Evolutionary conservation across 2,113 vertebrate species (phyloP).

Genomic region (Scophthalmus maximus): DNA sequence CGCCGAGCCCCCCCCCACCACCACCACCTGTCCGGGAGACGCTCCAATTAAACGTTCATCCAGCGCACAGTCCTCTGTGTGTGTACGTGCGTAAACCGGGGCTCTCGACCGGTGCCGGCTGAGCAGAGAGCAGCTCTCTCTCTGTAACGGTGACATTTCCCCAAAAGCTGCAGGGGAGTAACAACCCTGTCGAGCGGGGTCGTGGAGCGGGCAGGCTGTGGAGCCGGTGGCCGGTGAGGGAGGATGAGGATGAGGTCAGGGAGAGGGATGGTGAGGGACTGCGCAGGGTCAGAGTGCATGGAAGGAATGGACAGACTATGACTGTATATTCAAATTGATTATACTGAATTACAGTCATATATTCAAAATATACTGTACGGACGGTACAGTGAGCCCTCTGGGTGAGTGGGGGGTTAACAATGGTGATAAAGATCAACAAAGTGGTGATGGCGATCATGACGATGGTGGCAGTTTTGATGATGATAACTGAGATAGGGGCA

Average conservation of each 20-base stretch:
- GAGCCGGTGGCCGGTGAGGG: background rate
- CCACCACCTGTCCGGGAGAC: no score
- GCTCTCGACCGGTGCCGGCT: background rate
- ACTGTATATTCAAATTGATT: no score
- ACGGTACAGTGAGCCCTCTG: background rate
- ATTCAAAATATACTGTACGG: background rate
- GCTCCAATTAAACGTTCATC: constrained; percentile 27
- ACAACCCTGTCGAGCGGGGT: background rate
- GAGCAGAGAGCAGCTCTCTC: no score
- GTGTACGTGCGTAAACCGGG: constrained; percentile 19
- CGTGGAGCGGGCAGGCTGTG: background rate
- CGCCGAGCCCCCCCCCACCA: constrained; percentile 21
- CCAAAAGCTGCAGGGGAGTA: background rate
- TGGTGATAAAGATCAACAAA: background rate
- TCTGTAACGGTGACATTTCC: background rate
- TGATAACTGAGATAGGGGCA: background rate
- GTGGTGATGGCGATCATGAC: background rate
- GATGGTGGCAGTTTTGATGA: background rate
- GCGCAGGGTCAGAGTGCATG: constrained; percentile 39
- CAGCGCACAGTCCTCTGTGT: background rate
- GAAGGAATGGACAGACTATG: background rate
- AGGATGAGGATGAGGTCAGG: no score
- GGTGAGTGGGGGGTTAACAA: background rate
- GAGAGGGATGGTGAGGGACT: constrained; percentile 1
- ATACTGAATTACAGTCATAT: background rate